These are phyloP conservation scores for Anastrepha obliqua DNA, from an alignment of 1,140 invertebrate genomes.

Conservation along the genomic window DNA sequence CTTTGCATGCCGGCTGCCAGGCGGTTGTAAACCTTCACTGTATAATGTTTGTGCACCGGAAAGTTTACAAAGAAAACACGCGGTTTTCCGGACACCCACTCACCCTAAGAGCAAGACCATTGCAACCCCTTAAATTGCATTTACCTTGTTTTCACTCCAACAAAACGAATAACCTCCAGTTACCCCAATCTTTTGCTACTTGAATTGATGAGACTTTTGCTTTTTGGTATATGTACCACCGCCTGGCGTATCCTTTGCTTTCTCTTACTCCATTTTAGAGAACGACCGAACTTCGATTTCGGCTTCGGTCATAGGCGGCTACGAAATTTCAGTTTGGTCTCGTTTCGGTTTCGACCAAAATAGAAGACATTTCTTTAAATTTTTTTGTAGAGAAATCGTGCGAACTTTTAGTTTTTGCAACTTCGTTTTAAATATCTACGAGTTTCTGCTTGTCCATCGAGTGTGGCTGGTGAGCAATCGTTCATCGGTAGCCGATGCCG, in stretches of 20 bases:
- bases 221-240: neutral
- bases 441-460: too few relatives aligned
- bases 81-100: neutral
- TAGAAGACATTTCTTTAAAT: too few relatives aligned
- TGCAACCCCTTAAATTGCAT: neutral
- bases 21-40: neutral
- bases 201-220: neutral
- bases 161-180: neutral
- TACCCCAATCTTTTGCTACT: neutral
- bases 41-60: constrained; percentile 15
- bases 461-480: too few relatives aligned
- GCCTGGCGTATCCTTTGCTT: neutral
- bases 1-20: neutral
- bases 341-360: too few relatives aligned
- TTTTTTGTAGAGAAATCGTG: too few relatives aligned
- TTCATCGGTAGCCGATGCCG: too few relatives aligned
- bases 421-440: too few relatives aligned
- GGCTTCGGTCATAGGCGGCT: too few relatives aligned
- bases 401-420: too few relatives aligned
- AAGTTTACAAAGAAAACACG: neutral
- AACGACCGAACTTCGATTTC: neutral
- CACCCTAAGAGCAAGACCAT: neutral
- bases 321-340: too few relatives aligned
- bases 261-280: neutral
- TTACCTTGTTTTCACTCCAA: neutral